Conservation (phyloP, 2,797 vertebrate genomes). For the Takifugu ocellatus region DNA sequence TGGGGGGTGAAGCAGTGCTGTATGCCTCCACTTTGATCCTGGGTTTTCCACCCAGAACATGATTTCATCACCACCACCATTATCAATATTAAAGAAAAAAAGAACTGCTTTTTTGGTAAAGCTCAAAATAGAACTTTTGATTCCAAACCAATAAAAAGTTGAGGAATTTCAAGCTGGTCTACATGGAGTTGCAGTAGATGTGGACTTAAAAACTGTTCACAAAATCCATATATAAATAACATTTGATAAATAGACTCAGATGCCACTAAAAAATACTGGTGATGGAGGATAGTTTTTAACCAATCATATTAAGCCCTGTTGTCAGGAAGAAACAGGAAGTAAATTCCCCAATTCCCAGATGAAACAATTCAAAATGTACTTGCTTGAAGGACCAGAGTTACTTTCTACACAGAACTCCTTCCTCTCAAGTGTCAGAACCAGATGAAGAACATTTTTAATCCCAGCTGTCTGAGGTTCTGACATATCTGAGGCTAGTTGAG, state of each 20-base stretch:
- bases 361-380: too few relatives aligned
- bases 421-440: not conserved
- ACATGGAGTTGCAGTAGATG: too few relatives aligned
- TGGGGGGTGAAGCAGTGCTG: conserved; percentile 27
- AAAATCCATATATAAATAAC: too few relatives aligned
- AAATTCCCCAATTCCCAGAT: too few relatives aligned
- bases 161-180: too few relatives aligned
- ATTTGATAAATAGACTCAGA: too few relatives aligned
- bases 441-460: conserved; percentile 2
- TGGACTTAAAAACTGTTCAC: too few relatives aligned
- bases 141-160: too few relatives aligned
- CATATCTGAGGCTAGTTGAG: conserved; percentile 3
- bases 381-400: not conserved
- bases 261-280: too few relatives aligned
- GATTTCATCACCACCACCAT: conserved; percentile 69
- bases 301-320: too few relatives aligned
- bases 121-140: not conserved
- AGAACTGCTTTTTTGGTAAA: not conserved
- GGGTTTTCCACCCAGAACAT: conserved; percentile 76
- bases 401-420: not conserved
- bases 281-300: too few relatives aligned
- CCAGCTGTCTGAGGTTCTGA: not conserved
- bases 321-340: too few relatives aligned
- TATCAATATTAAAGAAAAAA: conserved; percentile 5
- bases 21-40: conserved; percentile 63